phyloP scores from a whole-genome alignment of 2,888 invertebrate species.

The Trichacis sp. region DNA sequence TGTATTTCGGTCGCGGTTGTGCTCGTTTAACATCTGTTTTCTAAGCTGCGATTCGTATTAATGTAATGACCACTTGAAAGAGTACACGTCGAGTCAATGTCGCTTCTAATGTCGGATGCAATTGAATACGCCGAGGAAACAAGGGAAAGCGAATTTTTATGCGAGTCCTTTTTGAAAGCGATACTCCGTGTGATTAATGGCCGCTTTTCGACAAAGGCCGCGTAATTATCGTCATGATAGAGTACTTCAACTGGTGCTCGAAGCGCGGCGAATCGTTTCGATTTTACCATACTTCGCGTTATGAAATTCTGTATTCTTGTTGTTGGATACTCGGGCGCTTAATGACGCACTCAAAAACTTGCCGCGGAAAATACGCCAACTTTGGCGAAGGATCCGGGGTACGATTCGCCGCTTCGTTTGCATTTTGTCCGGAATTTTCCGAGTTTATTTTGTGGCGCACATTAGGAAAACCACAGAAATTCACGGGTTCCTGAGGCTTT shows the following conservation, averaged over 20 bases:
- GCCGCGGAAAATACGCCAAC: too few species aligned
- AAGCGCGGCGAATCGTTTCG: not conserved
- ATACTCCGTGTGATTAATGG: not conserved
- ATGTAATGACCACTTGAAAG: constrained; percentile 30
- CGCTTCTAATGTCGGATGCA: constrained; percentile 27
- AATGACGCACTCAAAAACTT: too few species aligned
- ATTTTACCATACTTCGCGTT: not conserved
- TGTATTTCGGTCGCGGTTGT: constrained; percentile 39
- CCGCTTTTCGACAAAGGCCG: not conserved
- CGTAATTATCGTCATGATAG: not conserved
- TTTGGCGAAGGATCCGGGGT: too few species aligned
- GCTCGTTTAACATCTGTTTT: constrained; percentile 41
- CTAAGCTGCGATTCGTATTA: constrained; percentile 40
- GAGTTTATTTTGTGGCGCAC: too few species aligned
- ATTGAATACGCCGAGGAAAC: constrained; percentile 32
- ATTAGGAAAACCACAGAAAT: too few species aligned
- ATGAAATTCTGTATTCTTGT: not conserved
- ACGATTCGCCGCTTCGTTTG: too few species aligned
- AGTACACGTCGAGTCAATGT: constrained; percentile 38
- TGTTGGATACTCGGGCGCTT: not conserved
- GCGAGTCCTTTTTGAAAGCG: not conserved
- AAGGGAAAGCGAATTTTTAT: constrained; percentile 20
- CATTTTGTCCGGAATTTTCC: too few species aligned
- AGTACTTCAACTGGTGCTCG: not conserved
- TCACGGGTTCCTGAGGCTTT: too few species aligned